Evolutionary conservation across 2,113 vertebrate genomes (phyloP), one percentile per base, ranked within the genome.

Genomic region (Vidua macroura): DNA sequence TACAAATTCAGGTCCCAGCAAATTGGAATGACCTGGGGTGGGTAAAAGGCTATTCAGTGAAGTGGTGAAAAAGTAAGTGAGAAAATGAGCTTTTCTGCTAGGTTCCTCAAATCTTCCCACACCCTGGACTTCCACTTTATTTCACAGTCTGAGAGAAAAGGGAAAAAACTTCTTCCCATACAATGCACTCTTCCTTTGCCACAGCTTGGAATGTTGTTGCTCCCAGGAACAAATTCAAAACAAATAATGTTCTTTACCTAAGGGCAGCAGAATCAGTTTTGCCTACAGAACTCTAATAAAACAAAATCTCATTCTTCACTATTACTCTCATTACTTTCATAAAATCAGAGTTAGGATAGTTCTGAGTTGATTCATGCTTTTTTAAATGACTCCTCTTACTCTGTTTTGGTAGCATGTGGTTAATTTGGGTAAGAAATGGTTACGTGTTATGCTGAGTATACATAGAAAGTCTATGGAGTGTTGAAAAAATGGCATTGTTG

Each of bases 261-360:
- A 52, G n/a, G 41, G 31, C n/a, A 76, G 58, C 49, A 87, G 62
- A 60, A 87, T 90, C 31, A 31, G 14, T 85, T 91, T 96, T 93
- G 44, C 20, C 37, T 73, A 35, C 11, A 55, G 46, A 90, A 48
- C 13, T 83, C 20, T 51, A 74, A 66, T 23, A 48, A 90, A 92
- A 69, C 4, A 86, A 53, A 67, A 46, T 27, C 78, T 82, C 10
- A 9, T 89, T 93, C 41, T 86, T 79, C 19, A 14, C 3, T 53
- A 21, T 72, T 64, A 22, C 14, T 35, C 17, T 83, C 46, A 33
- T 13, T 88, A 31, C 20, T 84, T 64, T 39, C 44, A 49, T 49
- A 35, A 91, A 63, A 39, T 48, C 30, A 64, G 39, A 67, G 15
- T 56, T 70, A 17, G 41, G 52, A 19, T 75, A 73, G 25, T 85